Percentiles rank a stretch among this genome's conserved stretches.
These are phyloP conservation scores for Tachyglossus aculeatus DNA, from an alignment of 2,797 vertebrate species.

Conservation along the genomic window DNA sequence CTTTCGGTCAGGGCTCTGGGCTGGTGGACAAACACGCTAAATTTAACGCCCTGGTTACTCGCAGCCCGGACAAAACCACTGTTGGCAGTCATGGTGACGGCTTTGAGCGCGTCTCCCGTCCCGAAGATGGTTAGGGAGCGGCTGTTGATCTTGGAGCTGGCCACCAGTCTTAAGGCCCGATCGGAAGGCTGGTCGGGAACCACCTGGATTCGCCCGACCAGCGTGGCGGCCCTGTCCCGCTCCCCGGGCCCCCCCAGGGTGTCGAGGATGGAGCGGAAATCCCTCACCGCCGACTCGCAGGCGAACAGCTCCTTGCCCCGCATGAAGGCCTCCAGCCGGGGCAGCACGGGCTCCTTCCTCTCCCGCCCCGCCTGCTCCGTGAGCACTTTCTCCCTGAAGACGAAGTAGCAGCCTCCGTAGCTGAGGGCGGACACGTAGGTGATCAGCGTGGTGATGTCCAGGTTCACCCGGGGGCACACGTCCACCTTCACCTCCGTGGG, in stretches of 20 bases:
- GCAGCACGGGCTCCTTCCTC: conserved; percentile 84
- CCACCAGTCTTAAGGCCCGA: conserved; percentile 82
- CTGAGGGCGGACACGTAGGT: conserved; percentile 91
- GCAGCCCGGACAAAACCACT: conserved; percentile 94
- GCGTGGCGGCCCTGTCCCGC: conserved; percentile 80
- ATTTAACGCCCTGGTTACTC: conserved; percentile 90
- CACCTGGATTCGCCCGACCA: conserved; percentile 80
- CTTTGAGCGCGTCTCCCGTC: conserved; percentile 88
- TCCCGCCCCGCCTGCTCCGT: conserved; percentile 94
- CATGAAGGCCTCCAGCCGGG: conserved; percentile 88
- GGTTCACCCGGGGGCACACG: conserved; percentile 84
- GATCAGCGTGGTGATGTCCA: conserved; percentile 96
- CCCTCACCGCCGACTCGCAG: conserved; percentile 87
- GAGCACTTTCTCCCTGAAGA: conserved; percentile 91
- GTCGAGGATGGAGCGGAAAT: conserved; percentile 91
- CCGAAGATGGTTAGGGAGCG: conserved; percentile 93
- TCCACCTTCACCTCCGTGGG: conserved; percentile 85
- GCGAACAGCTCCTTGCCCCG: conserved; percentile 90
- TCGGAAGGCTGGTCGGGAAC: conserved; percentile 89
- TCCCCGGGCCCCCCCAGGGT: conserved; percentile 89
- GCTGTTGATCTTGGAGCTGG: conserved; percentile 89
- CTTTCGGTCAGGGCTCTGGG: conserved; percentile 93
- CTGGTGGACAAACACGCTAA: conserved; percentile 93
- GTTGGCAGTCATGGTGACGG: conserved; percentile 95
- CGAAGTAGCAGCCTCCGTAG: conserved; percentile 86